Evolutionary conservation across 2,797 vertebrate species (phyloP), one percentile per base, ranked within the genome.

Genomic region (Epinephelus coioides): DNA sequence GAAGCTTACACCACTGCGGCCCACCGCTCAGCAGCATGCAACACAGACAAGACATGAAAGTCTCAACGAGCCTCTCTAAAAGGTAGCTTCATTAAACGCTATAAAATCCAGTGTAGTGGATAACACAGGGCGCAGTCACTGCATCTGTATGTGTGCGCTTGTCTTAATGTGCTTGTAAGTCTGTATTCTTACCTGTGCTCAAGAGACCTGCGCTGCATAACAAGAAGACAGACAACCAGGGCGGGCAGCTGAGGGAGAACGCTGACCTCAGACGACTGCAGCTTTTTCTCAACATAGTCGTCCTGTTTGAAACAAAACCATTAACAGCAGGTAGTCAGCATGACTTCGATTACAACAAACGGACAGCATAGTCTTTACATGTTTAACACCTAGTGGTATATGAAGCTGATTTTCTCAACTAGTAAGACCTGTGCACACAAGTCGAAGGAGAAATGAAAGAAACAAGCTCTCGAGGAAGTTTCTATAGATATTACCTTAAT

Each of bases 141-240:
- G 18, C n/a, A 15, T 23, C 38, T 50, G 14, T 30, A 1, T 18
- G 17, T 43, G 40, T 3, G 23, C 47, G 51, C 9, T 25, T 53
- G 63, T 14, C 44, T 44, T 38, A 15, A 23, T 61, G 18, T 30
- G 18, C n/a, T 18, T 15, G 14, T 2, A 46, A 56, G 40, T 68
- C 15, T 44, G 46, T 40, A 6, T 67, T 72, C 72, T 85, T 85
- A 93, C 91, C 92, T 84, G 77, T 30, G 64, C 70, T 88, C 57
- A 88, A 7, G 30, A 92, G 71, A 65, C 49, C 18, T 3, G 79
- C 73, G 2, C 70, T 54, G 59, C 38, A 88, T 15, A 90, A 56
- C 49, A 90, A 43, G 34, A 86, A 43, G 23, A 79, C 15, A 54
- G 70, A 38, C 49, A 78, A 34, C 53, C 79, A 61, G 15, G 40